Evolutionary conservation across 1,140 invertebrate genomes (phyloP), one percentile per base, ranked within the genome.

Genomic region (Nixonia krombeini): DNA sequence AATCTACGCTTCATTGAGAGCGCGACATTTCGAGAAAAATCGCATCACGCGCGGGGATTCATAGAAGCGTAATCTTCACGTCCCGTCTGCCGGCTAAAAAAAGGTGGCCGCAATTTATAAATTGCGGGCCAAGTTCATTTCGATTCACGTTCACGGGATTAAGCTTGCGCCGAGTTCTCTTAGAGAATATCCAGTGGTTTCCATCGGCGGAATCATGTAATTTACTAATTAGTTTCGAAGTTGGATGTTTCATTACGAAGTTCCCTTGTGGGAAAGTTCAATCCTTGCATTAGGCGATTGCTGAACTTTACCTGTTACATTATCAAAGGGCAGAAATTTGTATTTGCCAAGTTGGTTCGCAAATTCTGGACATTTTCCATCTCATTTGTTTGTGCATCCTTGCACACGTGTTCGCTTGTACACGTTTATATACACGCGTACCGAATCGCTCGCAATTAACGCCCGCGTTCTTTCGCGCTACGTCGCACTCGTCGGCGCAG

Each of bases 161-260:
- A 63, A 56, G 53, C 52, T 61, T 61, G 17, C 44, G 40, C 47
- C 25, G 28, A 59, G 53, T 69, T 69, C 49, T 33, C 29, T n/a
- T 31, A 21, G 38, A 63, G 49, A 63, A 59, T 63, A 63, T 69
- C 33, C 55, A 10, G 50, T 23, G 49, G 66, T 63, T 64, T 59
- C 41, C 66, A 46, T 61, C 50, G 55, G 51, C 40, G 16, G 55
- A 70, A 70, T 70, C 56, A 64, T 70, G 67, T 64, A 70, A 70
- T 70, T 70, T 70, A 70, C 67, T 64, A 70, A 70, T 70, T 70
- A 70, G 67, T 70, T 70, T 70, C 45, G 29, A 70, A 70, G 59
- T 70, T 70, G 61, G 45, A 46, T 70, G 67, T 70, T 70, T 70
- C 67, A 70, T 70, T 70, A 70, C 55, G 45, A 63, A 70, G 67